phyloP scores from a whole-genome alignment of 2,113 vertebrate genomes.

The Pyxicephalus adspersus region DNA sequence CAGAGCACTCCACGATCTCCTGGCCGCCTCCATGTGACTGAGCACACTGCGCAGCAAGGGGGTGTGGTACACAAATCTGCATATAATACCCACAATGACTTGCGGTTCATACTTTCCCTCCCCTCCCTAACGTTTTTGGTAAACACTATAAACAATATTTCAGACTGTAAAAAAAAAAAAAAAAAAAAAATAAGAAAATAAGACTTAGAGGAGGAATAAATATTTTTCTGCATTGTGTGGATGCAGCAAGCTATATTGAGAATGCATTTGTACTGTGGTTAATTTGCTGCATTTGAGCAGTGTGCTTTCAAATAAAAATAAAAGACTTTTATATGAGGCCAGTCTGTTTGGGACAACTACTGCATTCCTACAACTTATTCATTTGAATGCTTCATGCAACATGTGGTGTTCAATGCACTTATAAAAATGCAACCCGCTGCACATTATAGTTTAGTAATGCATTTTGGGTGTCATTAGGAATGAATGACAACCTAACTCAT shows the following conservation, averaged over 20 bases:
- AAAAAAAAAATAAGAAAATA: conserved; percentile 47
- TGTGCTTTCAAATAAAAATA: too few relatives aligned
- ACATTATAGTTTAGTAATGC: too few relatives aligned
- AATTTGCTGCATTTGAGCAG: too few relatives aligned
- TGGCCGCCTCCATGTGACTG: not conserved
- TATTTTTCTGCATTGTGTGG: not conserved
- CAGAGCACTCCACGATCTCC: not conserved
- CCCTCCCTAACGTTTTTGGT: not conserved
- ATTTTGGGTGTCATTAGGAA: too few relatives aligned
- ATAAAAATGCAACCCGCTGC: too few relatives aligned
- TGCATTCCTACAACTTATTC: too few relatives aligned
- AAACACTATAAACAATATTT: not conserved
- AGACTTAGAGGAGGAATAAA: not conserved
- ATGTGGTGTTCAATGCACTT: too few relatives aligned
- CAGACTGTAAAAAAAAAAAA: conserved; percentile 30
- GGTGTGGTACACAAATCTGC: conserved; percentile 21
- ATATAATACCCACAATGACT: conserved; percentile 46
- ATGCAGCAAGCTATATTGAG: not conserved
- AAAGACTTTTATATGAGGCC: too few relatives aligned
- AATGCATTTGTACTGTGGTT: too few relatives aligned
- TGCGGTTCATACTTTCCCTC: not conserved
- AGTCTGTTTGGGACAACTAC: too few relatives aligned
- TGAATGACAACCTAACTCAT: too few relatives aligned
- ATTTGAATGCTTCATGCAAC: too few relatives aligned
- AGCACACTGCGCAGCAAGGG: not conserved